Base-by-base conservation (phyloP, 2,797 vertebrate genomes). In the Microhierax caerulescens region DNA sequence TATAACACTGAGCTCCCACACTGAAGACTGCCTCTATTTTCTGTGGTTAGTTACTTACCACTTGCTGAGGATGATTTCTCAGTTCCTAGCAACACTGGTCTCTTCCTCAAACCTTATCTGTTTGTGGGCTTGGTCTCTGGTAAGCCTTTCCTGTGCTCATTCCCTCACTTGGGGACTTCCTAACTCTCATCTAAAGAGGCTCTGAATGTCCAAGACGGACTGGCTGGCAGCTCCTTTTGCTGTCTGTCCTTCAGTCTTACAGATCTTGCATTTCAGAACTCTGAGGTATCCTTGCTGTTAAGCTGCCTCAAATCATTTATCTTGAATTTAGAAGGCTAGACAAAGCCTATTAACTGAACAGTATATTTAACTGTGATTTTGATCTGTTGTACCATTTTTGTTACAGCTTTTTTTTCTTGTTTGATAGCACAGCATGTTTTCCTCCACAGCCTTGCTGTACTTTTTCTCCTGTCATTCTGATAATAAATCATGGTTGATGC, bases 101-200 rank as follows among this genome's bases (percentile, higher is more conserved):
- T 90, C 85, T 95, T 96, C 82, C 95, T 93, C 88, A 93, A 37
- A 95, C 34, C n/a, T 86, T 94, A 81, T 88, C 79, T 94, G 24
- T 76, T 85, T 90, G 73, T 84, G 82, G 69, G 5, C 30, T 90
- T 94, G 57, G 23, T 76, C 53, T 83, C 60, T 91, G 61, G 69
- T 75, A 41, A 93, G 65, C 50, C 24, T 85, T 94, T 91, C 61
- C 43, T 65, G 65, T 76, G 45, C 67, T 85, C 43, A 39, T 92
- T 90, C 76, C 54, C 53, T 92, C 79, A 43, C 56, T 65, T 4
- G 6, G 36, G 48, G 78, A 39, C 81, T 92, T 96, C 27, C 17
- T 61, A 67, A 61, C 36, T 74, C 24, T 78, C 19, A 64, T 81
- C 57, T 85, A 17, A 80, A 77, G 61, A 51, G 45, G 19, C 47